Evolutionary conservation across 2,888 invertebrate species (phyloP), one percentile per base, ranked within the genome.

Genomic region (Choristoneura rosaceana): DNA sequence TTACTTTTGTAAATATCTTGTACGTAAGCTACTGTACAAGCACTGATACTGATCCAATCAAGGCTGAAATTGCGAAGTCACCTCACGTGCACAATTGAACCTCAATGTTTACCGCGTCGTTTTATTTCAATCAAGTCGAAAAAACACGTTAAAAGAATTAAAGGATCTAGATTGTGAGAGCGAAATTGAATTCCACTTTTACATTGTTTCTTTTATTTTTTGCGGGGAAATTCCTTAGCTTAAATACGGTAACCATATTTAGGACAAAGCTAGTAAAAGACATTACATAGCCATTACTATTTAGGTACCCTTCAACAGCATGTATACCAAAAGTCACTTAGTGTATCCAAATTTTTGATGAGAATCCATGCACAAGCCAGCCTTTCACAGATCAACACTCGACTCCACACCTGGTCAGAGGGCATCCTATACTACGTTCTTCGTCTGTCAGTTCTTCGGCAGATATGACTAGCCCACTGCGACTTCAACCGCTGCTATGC

Each of bases 81-180:
- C 12, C 12, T 55, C 67, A 71, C 71, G 71, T 62, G 12, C 47
- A 12, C 38, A 71, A 58, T 65, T 62, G 52, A 60, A 47, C 71
- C 62, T 50, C 58, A 15, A 62, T 58, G 71, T 66, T 67, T 58
- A 62, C 62, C 67, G 55, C 71, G 47, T 62, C 67, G 62, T 62
- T 71, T 61, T 66, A 61, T 71, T 71, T 71, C 71, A 71, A 71
- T 71, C 66, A 71, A 62, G 62, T 41, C 52, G 55, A 52, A 45
- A 67, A 70, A 71, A 55, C 62, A 58, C 55, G 62, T 58, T 67
- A 55, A 55, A 38, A 2, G 33, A 64, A 64, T 50, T 8, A 64
- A 52, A 41, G 69, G 41, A 70, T 59, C 25, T 59, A 14, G 43
- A 55, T 38, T 55, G 41, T 60, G n/a, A 33, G 43, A 33, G 15